Conservation (phyloP, 2,113 vertebrate genomes). For the Rhinichthys klamathensis region DNA sequence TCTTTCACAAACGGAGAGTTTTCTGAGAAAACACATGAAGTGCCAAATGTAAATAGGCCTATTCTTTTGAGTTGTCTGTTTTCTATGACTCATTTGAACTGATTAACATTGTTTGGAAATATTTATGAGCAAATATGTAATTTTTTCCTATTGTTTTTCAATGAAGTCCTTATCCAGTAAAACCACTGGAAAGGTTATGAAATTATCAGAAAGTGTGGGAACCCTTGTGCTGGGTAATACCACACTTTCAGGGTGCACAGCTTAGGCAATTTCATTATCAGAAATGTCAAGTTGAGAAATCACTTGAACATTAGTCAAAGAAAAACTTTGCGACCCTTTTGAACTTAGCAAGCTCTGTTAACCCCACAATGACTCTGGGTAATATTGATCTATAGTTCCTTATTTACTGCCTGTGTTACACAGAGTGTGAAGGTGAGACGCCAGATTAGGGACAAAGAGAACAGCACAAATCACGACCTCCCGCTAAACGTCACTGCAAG, state of each 20-base stretch:
- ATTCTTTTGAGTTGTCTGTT: too few relatives aligned
- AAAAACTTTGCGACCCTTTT: not conserved
- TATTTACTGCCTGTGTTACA: constrained; percentile 19
- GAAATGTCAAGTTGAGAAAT: constrained; percentile 1
- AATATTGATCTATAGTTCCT: not conserved
- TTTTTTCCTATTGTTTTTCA: too few relatives aligned
- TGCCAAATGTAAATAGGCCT: too few relatives aligned
- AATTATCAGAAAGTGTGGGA: not conserved
- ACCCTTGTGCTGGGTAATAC: not conserved
- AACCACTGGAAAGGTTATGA: not conserved
- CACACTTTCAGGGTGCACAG: not conserved
- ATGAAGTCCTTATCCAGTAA: not conserved
- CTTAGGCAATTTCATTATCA: not conserved
- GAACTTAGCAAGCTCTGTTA: constrained; percentile 2
- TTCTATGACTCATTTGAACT: too few relatives aligned
- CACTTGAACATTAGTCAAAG: not conserved
- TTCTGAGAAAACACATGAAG: too few relatives aligned
- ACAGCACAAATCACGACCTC: not conserved
- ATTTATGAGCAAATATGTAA: too few relatives aligned
- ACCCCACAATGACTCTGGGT: constrained; percentile 15
- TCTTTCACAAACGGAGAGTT: too few relatives aligned
- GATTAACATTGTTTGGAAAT: too few relatives aligned
- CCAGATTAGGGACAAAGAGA: not conserved
- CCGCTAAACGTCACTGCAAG: not conserved
- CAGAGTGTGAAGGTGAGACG: not conserved